Percentiles rank a stretch among this genome's conserved stretches.
Conservation (phyloP, 2,113 vertebrate species). For the Saimiri boliviensis region DNA sequence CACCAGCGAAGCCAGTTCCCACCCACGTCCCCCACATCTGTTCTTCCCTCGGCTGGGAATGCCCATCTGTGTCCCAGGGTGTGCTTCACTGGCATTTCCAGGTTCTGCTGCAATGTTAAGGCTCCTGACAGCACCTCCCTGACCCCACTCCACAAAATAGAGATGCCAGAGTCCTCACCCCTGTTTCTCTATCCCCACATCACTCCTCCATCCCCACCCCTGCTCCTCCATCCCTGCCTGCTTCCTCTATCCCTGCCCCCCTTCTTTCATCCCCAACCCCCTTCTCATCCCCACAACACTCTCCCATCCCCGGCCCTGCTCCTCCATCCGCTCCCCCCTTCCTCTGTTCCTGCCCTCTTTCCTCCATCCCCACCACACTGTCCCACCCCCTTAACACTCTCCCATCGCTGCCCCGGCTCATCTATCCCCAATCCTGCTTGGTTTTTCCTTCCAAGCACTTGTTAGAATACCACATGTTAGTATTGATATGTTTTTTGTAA, state of each 20-base stretch:
- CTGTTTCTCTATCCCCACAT: rapidly evolving
- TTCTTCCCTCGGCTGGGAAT: neutral
- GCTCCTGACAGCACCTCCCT: neutral
- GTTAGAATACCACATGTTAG: neutral
- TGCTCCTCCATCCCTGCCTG: too few species aligned
- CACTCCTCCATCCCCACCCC: rapidly evolving
- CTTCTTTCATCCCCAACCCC: too few species aligned
- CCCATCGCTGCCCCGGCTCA: rapidly evolving
- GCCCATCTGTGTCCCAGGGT: neutral
- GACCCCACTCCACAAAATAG: too few species aligned
- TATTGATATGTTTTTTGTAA: neutral
- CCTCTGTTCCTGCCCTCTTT: too few species aligned
- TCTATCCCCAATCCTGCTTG: too few species aligned
- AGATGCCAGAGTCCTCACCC: rapidly evolving
- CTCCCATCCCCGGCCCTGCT: rapidly evolving
- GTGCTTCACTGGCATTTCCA: neutral
- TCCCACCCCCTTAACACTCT: too few species aligned
- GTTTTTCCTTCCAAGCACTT: neutral
- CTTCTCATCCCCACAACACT: too few species aligned
- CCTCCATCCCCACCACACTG: too few species aligned
- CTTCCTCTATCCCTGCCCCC: too few species aligned
- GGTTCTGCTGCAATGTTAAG: neutral
- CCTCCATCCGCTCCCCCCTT: too few species aligned
- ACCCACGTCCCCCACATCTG: neutral
- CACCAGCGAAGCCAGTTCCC: rapidly evolving